A percentile compares a stretch with the other conserved stretches of the same genome.
Evolutionary conservation across 1,140 invertebrate genomes (phyloP).

Genomic region (Fopius arisanus): DNA sequence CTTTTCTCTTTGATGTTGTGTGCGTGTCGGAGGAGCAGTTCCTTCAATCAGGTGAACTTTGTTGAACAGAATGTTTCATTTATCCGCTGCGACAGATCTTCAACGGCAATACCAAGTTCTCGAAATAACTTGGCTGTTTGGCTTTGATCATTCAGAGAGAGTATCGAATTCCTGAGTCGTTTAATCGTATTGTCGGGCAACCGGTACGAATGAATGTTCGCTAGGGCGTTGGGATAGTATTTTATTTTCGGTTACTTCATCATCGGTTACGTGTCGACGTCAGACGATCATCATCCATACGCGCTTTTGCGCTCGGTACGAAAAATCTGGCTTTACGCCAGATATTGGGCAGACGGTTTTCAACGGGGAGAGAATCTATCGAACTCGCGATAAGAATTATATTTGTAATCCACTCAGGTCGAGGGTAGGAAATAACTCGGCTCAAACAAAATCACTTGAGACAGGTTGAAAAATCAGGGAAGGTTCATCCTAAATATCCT

Average conservation of each 20-base stretch:
- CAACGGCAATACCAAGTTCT: too few relatives aligned
- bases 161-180: background rate
- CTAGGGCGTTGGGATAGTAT: constrained; percentile 40
- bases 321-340: constrained; percentile 50
- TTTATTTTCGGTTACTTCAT: constrained; percentile 53
- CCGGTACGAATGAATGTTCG: constrained; percentile 3
- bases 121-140: too few relatives aligned
- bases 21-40: too few relatives aligned
- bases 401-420: constrained; percentile 2
- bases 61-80: too few relatives aligned
- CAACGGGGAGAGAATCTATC: constrained; percentile 41
- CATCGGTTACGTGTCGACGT: constrained; percentile 45
- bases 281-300: constrained; percentile 47
- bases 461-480: background rate
- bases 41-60: too few relatives aligned
- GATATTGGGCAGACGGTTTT: constrained; percentile 34
- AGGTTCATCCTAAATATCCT: background rate
- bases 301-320: constrained; percentile 53
- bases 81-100: too few relatives aligned
- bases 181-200: background rate
- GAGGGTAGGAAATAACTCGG: background rate
- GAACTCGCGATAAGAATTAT: constrained; percentile 45
- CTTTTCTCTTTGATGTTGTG: too few relatives aligned
- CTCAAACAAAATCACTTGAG: background rate
- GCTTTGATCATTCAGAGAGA: too few relatives aligned